Evolutionary conservation across 37 sponge, comb jelly and placozoan genomes (phyloP).

Genomic region (Corticium candelabrum): DNA sequence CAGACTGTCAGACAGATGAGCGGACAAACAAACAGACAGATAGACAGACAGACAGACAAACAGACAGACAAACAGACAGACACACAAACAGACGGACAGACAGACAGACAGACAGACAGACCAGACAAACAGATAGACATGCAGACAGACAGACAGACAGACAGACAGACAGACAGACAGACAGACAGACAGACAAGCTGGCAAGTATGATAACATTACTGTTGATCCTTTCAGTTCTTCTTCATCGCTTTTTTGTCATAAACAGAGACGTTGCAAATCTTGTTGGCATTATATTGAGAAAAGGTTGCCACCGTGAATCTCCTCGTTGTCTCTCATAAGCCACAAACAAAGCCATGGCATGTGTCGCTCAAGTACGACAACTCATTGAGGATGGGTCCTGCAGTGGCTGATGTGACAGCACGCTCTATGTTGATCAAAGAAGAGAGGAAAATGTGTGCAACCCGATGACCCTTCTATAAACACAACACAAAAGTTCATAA

Average conservation of each 20-base stretch:
- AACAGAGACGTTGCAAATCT: constrained; percentile 10
- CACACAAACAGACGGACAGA: too few relatives aligned
- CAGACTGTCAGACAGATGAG: too few relatives aligned
- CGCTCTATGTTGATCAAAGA: constrained; percentile 19
- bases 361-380: constrained; percentile 5
- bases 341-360: constrained; percentile 14
- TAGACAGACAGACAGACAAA: too few relatives aligned
- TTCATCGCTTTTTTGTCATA: not conserved
- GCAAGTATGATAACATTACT: not conserved
- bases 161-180: too few relatives aligned
- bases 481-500: not conserved
- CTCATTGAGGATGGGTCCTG: constrained; percentile 11
- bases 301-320: constrained; percentile 12
- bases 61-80: too few relatives aligned
- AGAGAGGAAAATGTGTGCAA: constrained; percentile 9
- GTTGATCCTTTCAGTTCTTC: constrained; percentile 5
- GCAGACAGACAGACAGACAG: too few relatives aligned
- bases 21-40: too few relatives aligned
- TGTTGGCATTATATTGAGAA: constrained; percentile 2
- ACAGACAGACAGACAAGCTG: too few relatives aligned
- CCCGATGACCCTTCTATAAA: not conserved
- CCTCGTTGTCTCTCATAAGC: constrained; percentile 5
- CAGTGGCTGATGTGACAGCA: constrained; percentile 5
- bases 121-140: too few relatives aligned
- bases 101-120: too few relatives aligned